phyloP scores from a whole-genome alignment of 2,797 vertebrate species.

The Delichon dasypus region DNA sequence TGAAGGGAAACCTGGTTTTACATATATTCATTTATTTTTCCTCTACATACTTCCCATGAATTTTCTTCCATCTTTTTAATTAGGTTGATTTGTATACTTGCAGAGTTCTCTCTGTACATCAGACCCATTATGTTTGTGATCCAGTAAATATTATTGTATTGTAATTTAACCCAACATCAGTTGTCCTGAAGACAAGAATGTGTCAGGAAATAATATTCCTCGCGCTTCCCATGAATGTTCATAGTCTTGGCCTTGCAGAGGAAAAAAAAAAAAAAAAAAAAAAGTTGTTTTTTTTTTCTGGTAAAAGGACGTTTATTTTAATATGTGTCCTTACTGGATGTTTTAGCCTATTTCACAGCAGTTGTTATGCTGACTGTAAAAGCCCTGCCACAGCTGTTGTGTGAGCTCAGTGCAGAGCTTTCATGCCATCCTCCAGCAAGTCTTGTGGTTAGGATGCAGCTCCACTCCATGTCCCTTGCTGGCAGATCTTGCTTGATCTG shows the following conservation, averaged over 20 bases:
- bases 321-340: background rate
- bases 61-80: conserved; percentile 1
- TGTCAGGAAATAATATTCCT: background rate
- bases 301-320: background rate
- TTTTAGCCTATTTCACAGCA: background rate
- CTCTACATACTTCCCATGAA: background rate
- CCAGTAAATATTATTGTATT: background rate
- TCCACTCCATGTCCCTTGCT: background rate
- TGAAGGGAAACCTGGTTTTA: background rate
- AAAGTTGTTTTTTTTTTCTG: too few species aligned
- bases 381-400: background rate
- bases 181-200: background rate
- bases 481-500: background rate
- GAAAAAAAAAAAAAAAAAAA: background rate
- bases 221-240: background rate
- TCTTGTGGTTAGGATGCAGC: background rate
- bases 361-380: background rate
- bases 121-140: background rate
- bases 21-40: background rate
- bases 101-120: background rate
- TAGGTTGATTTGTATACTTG: background rate
- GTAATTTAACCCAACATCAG: background rate
- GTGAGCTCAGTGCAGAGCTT: background rate
- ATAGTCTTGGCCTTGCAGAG: background rate
- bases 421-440: background rate